A percentile compares a stretch with the other conserved stretches of the same genome.
phyloP scores from a whole-genome alignment of 2,888 invertebrate genomes.

The Chrysolina haemoptera region DNA sequence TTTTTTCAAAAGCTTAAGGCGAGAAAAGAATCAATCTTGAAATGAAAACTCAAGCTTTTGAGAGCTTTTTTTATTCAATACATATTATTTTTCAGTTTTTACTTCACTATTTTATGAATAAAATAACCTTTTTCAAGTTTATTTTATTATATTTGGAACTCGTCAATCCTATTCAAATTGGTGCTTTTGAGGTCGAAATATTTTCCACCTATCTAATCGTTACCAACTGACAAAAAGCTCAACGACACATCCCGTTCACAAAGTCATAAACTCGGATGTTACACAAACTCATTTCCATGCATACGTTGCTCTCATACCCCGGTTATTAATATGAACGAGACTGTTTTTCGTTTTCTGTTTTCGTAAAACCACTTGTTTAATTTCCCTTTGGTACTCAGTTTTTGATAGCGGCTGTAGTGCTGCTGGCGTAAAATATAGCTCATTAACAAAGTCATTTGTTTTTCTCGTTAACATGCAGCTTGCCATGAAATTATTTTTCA shows the following conservation, averaged over 20 bases:
- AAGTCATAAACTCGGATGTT: neutral
- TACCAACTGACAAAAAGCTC: neutral
- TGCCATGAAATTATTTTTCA: constrained; percentile 37
- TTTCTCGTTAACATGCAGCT: constrained; percentile 27
- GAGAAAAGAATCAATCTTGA: no score
- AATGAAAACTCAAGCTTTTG: no score
- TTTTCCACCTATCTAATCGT: neutral
- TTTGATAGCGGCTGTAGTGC: constrained; percentile 25
- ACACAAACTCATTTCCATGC: constrained; percentile 17
- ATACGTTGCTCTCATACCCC: neutral
- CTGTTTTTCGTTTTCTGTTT: constrained; percentile 22
- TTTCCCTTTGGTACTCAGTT: constrained; percentile 26
- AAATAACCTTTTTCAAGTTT: no score
- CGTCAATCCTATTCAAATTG: no score
- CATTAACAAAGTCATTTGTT: constrained; percentile 37
- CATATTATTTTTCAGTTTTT: no score
- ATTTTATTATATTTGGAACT: no score
- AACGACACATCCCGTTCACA: neutral
- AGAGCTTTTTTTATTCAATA: no score
- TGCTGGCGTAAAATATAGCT: constrained; percentile 27
- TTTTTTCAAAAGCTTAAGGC: no score
- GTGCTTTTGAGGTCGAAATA: no score
- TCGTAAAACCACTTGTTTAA: constrained; percentile 32
- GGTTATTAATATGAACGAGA: constrained; percentile 5
- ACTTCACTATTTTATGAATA: no score